Evolutionary conservation across 2,888 invertebrate species (phyloP), one percentile per base, ranked within the genome.

Genomic region (Stictocephala bisonia): DNA sequence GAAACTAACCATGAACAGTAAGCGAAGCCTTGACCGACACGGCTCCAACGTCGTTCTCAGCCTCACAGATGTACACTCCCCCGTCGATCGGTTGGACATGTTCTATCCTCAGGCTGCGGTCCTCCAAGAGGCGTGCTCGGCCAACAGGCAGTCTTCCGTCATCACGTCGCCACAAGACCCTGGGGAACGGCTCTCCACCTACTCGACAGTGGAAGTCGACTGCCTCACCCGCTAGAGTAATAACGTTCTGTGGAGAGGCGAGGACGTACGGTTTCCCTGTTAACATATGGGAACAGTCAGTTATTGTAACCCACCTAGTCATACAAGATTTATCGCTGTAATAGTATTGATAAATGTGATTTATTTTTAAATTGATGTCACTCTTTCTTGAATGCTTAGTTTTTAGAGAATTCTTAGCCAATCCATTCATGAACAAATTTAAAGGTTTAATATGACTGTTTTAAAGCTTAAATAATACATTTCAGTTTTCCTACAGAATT

Each of bases 1-100:
- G n/a, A n/a, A n/a, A n/a, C 94, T 91, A 88, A 97, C 97, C 95
- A 83, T 96, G 92, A 50, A 97, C 94, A 74, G 93, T 93, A 48
- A 97, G 89, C 44, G 92, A 90, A 26, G 96, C 96, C 81, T 91
- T 91, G 9, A 95, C 93, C 67, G 91, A 89, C 78, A 95, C 92
- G 51, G 90, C 90, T 1, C 97, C 97, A 71, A 96, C 95, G 79
- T 92, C 89, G 83, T 97, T 97, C 82, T 94, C 93, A 20, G 96
- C 96, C 83, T 93, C 90, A 84, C 96, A 96, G 74, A 95, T 92
- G 83, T 96, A 97, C 73, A 91, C 88, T 50, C 96, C 97, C 80
- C 94, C 94, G 84, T 97, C 97, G 53, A 89, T 88, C 9, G 93
- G 88, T 77, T 91, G 90, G 50, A 95, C 93, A 81, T 91, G 90